These are phyloP conservation scores for Cyclargus thomasi DNA, from an alignment of 1,140 invertebrate genomes.

Conservation along the genomic window DNA sequence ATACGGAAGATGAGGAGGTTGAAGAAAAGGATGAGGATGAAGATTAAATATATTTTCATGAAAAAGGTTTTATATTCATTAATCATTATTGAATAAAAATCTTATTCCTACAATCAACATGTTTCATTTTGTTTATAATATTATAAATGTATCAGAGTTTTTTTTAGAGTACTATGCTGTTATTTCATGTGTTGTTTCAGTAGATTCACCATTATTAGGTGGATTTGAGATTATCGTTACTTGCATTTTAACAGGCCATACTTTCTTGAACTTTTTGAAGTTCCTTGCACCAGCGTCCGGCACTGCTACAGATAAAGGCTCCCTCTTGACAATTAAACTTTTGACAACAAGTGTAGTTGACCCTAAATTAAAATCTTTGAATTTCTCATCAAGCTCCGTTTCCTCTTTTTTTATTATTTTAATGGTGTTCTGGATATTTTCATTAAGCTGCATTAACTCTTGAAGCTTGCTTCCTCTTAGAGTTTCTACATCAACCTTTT, in stretches of 20 bases:
- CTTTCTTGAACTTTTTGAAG: slow-evolving; percentile 67
- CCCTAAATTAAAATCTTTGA: slow-evolving; percentile 51
- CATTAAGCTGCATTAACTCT: slow-evolving; percentile 45
- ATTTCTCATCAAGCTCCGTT: slow-evolving; percentile 41
- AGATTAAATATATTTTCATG: slow-evolving; percentile 23
- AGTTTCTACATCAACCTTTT: slow-evolving; percentile 40
- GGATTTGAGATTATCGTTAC: slow-evolving; percentile 32
- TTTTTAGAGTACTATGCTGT: not conserved
- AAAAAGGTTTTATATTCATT: slow-evolving; percentile 5
- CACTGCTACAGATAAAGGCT: slow-evolving; percentile 35
- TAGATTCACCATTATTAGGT: slow-evolving; percentile 13
- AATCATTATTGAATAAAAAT: slow-evolving; percentile 22
- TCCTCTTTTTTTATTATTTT: slow-evolving; percentile 47
- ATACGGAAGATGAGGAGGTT: slow-evolving; percentile 24
- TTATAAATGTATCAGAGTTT: not conserved
- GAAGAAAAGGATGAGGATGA: slow-evolving; percentile 26
- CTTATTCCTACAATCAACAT: slow-evolving; percentile 9
- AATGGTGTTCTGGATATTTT: slow-evolving; percentile 28
- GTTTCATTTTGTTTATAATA: not conserved
- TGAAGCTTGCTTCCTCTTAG: slow-evolving; percentile 50
- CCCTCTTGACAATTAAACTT: slow-evolving; percentile 57
- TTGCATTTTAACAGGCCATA: slow-evolving; percentile 60
- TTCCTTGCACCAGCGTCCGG: slow-evolving; percentile 38
- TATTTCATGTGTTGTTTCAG: slow-evolving; percentile 2
- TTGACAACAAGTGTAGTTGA: slow-evolving; percentile 43